These are phyloP conservation scores for Pollicipes pollicipes DNA, from an alignment of 1,140 invertebrate genomes.

Conservation along the genomic window DNA sequence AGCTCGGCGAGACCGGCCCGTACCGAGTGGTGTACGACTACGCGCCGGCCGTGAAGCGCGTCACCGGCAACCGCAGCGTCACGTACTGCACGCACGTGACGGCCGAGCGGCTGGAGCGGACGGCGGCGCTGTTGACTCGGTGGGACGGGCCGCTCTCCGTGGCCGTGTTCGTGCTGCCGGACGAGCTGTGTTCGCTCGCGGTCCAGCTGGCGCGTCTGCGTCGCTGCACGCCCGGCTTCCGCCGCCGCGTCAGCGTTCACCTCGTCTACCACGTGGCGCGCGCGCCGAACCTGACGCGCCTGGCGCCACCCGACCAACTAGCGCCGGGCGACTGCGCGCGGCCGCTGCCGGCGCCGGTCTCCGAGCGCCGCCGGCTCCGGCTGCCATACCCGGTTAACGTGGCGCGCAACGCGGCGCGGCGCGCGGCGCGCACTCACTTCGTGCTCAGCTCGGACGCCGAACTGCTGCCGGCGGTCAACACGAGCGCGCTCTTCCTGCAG, in stretches of 20 bases:
- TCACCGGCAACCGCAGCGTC: conserved; percentile 23
- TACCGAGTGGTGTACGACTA: conserved; percentile 48
- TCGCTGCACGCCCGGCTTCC: conserved; percentile 51
- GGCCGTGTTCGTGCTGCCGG: conserved; percentile 44
- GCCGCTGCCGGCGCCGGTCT: conserved; percentile 42
- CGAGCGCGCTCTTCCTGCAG: conserved; percentile 32
- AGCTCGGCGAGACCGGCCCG: conserved; percentile 33
- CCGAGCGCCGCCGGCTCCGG: conserved; percentile 49
- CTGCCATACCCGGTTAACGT: conserved; percentile 74
- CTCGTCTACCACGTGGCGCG: too few relatives aligned
- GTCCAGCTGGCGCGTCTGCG: conserved; percentile 48
- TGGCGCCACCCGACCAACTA: conserved; percentile 46
- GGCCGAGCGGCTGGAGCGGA: conserved; percentile 48
- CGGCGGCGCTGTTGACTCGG: conserved; percentile 43
- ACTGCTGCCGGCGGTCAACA: conserved; percentile 42
- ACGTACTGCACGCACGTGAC: conserved; percentile 56
- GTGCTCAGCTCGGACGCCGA: conserved; percentile 74
- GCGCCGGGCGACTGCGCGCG: conserved; percentile 52
- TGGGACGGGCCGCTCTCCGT: conserved; percentile 58
- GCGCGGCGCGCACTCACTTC: conserved; percentile 59
- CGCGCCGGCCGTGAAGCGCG: conserved; percentile 20
- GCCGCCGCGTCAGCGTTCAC: conserved; percentile 40
- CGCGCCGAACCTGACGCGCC: conserved; percentile 43
- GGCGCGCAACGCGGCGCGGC: conserved; percentile 62
- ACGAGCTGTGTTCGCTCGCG: conserved; percentile 41